Percentiles rank a stretch among this genome's conserved stretches.
Evolutionary conservation across 1,140 invertebrate species (phyloP).

Genomic region (Holcopasites calliopsidis): DNA sequence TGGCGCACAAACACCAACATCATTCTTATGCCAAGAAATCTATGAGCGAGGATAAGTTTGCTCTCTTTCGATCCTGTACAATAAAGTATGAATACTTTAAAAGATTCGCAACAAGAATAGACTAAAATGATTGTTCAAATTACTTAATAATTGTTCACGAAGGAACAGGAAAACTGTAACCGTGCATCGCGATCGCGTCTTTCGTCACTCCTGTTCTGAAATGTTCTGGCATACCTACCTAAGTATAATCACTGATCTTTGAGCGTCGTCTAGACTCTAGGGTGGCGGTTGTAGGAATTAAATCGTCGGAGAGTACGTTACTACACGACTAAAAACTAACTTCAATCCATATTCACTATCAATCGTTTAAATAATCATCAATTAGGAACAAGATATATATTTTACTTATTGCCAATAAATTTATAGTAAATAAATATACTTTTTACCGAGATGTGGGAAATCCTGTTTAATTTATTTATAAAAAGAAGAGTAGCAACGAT

Average conservation of each 20-base stretch:
- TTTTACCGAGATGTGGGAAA: neutral
- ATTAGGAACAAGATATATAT: neutral
- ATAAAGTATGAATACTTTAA: neutral
- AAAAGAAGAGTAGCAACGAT: neutral
- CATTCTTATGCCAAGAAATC: neutral
- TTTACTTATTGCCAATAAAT: slow-evolving; percentile 7
- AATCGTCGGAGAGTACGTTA: no score
- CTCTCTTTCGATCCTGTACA: no score
- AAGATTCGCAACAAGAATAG: neutral
- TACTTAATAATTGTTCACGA: neutral
- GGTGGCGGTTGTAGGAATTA: no score
- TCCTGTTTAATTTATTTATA: neutral
- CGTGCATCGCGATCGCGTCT: no score
- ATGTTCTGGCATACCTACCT: no score
- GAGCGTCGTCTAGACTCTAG: no score
- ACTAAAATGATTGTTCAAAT: neutral
- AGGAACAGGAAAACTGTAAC: no score
- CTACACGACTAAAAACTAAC: no score
- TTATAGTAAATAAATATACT: slow-evolving; percentile 9
- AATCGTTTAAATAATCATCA: neutral
- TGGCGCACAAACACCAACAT: neutral
- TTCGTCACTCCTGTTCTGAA: no score
- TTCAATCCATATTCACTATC: no score
- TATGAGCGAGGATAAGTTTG: neutral
- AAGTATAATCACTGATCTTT: no score